phyloP scores from a whole-genome alignment of 2,888 invertebrate genomes.

The Calliopum simillimum region DNA sequence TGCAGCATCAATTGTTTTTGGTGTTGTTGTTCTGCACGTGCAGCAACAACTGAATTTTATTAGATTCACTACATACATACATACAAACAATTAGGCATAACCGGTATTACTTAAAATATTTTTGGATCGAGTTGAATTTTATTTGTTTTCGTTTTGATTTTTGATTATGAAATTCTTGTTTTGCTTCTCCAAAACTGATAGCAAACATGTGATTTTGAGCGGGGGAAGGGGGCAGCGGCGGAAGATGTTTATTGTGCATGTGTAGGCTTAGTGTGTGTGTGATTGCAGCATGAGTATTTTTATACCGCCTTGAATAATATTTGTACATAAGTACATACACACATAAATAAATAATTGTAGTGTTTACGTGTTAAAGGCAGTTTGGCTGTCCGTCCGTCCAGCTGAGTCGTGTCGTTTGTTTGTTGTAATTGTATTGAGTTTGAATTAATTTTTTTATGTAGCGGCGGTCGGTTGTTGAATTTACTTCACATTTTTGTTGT shows the following conservation, averaged over 20 bases:
- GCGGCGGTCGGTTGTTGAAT: too few relatives aligned
- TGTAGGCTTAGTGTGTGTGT: too few relatives aligned
- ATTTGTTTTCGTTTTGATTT: not conserved
- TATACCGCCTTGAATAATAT: too few relatives aligned
- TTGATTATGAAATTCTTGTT: not conserved
- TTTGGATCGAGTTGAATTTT: constrained; percentile 11
- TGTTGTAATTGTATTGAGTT: constrained; percentile 7
- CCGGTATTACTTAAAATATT: constrained; percentile 31
- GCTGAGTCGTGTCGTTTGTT: not conserved
- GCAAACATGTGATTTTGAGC: too few relatives aligned
- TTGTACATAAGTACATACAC: too few relatives aligned
- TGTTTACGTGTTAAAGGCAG: constrained; percentile 14
- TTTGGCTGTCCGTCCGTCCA: constrained; percentile 11
- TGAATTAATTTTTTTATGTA: constrained; percentile 5
- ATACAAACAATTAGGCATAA: too few relatives aligned
- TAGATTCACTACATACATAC: too few relatives aligned
- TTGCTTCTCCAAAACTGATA: not conserved
- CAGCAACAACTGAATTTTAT: too few relatives aligned
- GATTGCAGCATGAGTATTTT: too few relatives aligned
- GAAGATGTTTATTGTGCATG: too few relatives aligned
- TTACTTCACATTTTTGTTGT: too few relatives aligned
- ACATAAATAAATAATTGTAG: not conserved
- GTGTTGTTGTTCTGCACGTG: constrained; percentile 15
- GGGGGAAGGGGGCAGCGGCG: not conserved
- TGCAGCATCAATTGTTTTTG: not conserved